Evolutionary conservation across 1,140 invertebrate genomes (phyloP), one percentile per base, ranked within the genome.

Genomic region (Bicyclus anynana): DNA sequence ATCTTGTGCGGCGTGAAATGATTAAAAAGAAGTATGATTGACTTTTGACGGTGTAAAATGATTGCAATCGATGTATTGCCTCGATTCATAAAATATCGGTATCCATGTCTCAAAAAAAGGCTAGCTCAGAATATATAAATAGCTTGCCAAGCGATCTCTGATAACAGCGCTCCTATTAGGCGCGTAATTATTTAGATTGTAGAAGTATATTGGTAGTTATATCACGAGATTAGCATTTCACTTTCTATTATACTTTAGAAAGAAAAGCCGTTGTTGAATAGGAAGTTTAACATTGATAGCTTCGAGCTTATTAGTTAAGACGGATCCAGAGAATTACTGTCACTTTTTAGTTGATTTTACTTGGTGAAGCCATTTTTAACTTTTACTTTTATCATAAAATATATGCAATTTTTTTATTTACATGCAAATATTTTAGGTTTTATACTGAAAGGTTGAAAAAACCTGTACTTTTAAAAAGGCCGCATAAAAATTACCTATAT

Each of bases 1-100:
- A 77, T 79, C 64, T 73, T 48, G 68, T 61, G 49, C 57, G 55
- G 59, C 70, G 66, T 67, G 75, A 69, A 79, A 72, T 64, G 59
- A 62, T 69, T 67, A 70, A 72, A 74, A 47, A 72, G 49, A 65
- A 69, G 35, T 48, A 16, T 60, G 72, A 77, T 79, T 74, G 71
- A 68, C 65, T 77, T 69, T 73, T 60, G 65, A 69, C 59, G 59
- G 48, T 49, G 48, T 29, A 53, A 62, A 68, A 64, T 53, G 60
- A 67, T 65, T 53, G 54, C 58, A 47, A 67, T 69, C 69, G 35
- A 56, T 62, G 56, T 56, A 57, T 46, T 60, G 44, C 51, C 38
- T 44, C 46, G 57, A 62, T 67, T 66, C 56, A 61, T 65, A 62
- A 65, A 69, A 59, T 56, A 65, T 65, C 55, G 46, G 54, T 67